A percentile compares a stretch with the other conserved stretches of the same genome.
Conservation (phyloP, 2,113 vertebrate genomes). For the Cromileptes altivelis region DNA sequence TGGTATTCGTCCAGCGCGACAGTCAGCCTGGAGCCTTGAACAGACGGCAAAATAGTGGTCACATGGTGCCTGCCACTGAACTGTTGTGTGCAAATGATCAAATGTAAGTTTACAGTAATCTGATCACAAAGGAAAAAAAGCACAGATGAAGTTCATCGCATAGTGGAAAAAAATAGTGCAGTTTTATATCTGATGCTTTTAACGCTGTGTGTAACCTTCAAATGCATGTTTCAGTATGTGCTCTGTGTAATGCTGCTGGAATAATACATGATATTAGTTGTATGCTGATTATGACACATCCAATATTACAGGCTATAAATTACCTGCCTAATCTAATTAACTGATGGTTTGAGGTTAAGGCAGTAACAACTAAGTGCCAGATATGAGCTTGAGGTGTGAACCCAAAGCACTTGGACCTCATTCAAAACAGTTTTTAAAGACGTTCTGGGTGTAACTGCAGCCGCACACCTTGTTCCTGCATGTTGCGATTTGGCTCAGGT, state of each 20-base stretch:
- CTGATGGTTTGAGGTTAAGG: not conserved
- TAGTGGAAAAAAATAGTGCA: not conserved
- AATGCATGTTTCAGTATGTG: not conserved
- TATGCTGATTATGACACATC: not conserved
- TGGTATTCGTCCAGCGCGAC: not conserved
- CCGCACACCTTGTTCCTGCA: not conserved
- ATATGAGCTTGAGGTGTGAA: not conserved
- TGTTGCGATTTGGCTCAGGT: conserved; percentile 43
- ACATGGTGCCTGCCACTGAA: conserved; percentile 8
- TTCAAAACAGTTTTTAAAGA: conserved; percentile 4
- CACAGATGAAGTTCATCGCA: not conserved
- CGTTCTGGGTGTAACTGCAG: not conserved
- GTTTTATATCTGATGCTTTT: not conserved
- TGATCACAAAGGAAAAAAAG: not conserved
- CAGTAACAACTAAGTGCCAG: not conserved
- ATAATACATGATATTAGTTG: not conserved
- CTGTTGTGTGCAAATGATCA: conserved; percentile 22
- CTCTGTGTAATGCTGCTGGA: not conserved
- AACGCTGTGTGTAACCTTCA: not conserved
- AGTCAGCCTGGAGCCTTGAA: conserved; percentile 53
- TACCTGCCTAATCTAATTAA: not conserved
- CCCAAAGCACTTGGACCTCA: not conserved
- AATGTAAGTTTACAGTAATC: not conserved
- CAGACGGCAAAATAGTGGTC: conserved; percentile 68
- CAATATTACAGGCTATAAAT: not conserved